These are phyloP conservation scores for Atherinosoma microstoma DNA, from an alignment of 2,797 vertebrate species.

Conservation along the genomic window DNA sequence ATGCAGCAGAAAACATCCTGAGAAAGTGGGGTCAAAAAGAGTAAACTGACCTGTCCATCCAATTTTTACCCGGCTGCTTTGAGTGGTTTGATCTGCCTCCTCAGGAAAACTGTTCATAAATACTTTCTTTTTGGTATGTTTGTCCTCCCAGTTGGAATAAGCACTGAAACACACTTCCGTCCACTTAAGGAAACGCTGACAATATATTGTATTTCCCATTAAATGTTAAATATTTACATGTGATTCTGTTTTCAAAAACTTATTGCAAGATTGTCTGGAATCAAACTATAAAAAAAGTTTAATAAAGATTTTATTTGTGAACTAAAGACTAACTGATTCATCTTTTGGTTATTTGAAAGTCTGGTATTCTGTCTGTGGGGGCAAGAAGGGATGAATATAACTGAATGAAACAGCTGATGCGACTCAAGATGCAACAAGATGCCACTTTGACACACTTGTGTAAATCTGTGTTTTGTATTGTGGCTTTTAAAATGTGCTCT, in stretches of 20 bases:
- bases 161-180: not conserved
- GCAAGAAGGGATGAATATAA: too few species aligned
- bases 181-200: not conserved
- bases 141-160: not conserved
- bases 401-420: too few species aligned
- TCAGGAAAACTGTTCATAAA: slow-evolving; percentile 6
- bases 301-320: slow-evolving; percentile 14
- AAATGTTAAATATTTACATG: not conserved
- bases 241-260: not conserved
- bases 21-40: slow-evolving; percentile 82
- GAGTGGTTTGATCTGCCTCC: not conserved
- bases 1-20: slow-evolving; percentile 88
- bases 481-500: too few species aligned
- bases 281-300: not conserved
- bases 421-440: too few species aligned
- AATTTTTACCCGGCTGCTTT: not conserved
- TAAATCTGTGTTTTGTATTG: too few species aligned
- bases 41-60: slow-evolving; percentile 39
- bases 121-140: not conserved
- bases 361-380: too few species aligned
- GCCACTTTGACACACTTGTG: too few species aligned
- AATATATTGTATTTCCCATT: not conserved
- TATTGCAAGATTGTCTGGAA: not conserved
- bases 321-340: too few species aligned
- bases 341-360: too few species aligned